These are phyloP conservation scores for Platyscelio sp. DNA, from an alignment of 2,888 invertebrate genomes.

Conservation along the genomic window DNA sequence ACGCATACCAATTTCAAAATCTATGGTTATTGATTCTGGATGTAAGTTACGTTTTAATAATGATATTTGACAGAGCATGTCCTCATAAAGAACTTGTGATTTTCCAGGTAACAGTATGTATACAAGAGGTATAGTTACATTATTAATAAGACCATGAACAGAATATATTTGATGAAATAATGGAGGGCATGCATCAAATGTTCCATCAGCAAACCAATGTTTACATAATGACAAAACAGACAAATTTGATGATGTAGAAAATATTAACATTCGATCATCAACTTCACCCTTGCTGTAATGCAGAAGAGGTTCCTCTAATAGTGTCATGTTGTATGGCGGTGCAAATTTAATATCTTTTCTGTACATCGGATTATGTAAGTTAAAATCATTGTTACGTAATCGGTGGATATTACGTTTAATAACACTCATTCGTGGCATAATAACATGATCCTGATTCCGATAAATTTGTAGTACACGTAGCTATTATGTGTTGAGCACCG, in stretches of 20 bases:
- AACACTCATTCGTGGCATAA: neutral
- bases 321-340: neutral
- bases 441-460: too few species aligned
- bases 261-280: neutral
- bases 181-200: neutral
- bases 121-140: neutral
- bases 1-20: neutral
- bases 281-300: neutral
- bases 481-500: conserved; percentile 2
- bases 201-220: conserved; percentile 7
- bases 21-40: neutral
- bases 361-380: neutral
- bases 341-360: neutral
- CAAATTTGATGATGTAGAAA: neutral
- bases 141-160: neutral
- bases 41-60: neutral
- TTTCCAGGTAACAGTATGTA: conserved; percentile 6
- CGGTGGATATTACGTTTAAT: neutral
- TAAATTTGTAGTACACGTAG: neutral
- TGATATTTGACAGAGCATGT: neutral
- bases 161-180: conserved; percentile 7
- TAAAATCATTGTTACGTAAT: neutral
- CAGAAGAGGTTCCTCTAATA: neutral
- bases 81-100: neutral
- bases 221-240: neutral